Evolutionary conservation across 2,113 vertebrate genomes (phyloP), one percentile per base, ranked within the genome.

Genomic region (Oreochromis niloticus): DNA sequence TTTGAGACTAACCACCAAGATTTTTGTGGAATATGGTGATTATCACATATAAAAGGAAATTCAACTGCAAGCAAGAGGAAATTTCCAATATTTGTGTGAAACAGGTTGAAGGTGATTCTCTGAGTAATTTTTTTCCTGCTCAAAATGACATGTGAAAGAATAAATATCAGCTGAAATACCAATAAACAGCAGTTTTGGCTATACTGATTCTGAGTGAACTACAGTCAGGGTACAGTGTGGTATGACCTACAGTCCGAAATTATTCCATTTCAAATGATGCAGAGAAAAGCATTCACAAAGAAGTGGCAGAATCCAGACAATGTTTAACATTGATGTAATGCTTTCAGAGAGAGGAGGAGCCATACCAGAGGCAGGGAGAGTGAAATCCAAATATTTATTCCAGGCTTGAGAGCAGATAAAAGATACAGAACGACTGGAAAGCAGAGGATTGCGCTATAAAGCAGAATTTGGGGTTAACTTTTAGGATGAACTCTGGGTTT

Each of bases 381-480:
- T 7, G 48, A 73, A 73, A 73, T 46, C 22, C 68, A 73, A 17
- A 48, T 75, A 16, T 75, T 75, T 75, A 75, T 48, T 75, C 68
- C 14, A 11, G 24, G 0, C 41, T 75, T 46, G 11, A 9, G 14
- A 17, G 24, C 68, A 75, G 68, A 48, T 10, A 48, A 75, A 75
- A 48, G 41, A 16, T 4, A 75, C 43, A 17, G 41, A 0, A 75
- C 10, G 24, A 48, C 41, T 48, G 22, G 5, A 75, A 1, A 48
- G n/a, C 6, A 24, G n/a, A 68, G 7, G 36, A 24, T 22, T 68
- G n/a, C 0, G 2, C 12, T 75, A 0, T 48, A 5, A 48, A 48
- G 24, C 41, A 48, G 24, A 48, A 7, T 7, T 48, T 48, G 9
- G 1, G 5, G 13, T 46, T 73, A 43, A 46, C 39, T 9, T 43